Evolutionary conservation across 2,113 vertebrate species (phyloP).

Genomic region (Semicossyphus pulcher): DNA sequence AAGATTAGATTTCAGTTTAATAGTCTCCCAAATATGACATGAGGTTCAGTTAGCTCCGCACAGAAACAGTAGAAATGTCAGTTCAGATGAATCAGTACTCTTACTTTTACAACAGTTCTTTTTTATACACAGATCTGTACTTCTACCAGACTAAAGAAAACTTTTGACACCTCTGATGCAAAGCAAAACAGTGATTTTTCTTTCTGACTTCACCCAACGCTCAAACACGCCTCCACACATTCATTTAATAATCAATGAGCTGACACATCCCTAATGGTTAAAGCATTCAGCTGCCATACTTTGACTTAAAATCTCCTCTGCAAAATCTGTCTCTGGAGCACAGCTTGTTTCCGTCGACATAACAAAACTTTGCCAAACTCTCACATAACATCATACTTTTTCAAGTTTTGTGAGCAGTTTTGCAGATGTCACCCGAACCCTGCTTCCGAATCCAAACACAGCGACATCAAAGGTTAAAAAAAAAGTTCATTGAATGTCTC

Average conservation of each 20-base stretch:
- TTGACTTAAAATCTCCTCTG: conserved; percentile 55
- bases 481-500: conserved; percentile 35
- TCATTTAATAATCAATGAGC: conserved; percentile 58
- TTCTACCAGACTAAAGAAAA: background rate
- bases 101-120: background rate
- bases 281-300: conserved; percentile 59
- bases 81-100: background rate
- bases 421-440: conserved; percentile 18
- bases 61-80: background rate
- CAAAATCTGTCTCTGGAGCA: conserved; percentile 49
- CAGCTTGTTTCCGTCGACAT: conserved; percentile 20
- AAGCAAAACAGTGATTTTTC: conserved; percentile 36
- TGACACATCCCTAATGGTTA: conserved; percentile 41
- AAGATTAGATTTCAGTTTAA: background rate
- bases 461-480: conserved; percentile 28
- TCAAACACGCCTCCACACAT: conserved; percentile 38
- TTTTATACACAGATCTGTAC: background rate
- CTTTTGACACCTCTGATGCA: conserved; percentile 2
- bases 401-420: conserved; percentile 30
- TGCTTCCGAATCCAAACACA: background rate
- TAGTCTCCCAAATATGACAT: background rate
- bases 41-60: background rate
- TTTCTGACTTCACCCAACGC: conserved; percentile 23
- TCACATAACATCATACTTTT: background rate
- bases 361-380: conserved; percentile 19